These are phyloP conservation scores for Nomada ruficornis DNA, from an alignment of 2,888 invertebrate species.

Conservation along the genomic window DNA sequence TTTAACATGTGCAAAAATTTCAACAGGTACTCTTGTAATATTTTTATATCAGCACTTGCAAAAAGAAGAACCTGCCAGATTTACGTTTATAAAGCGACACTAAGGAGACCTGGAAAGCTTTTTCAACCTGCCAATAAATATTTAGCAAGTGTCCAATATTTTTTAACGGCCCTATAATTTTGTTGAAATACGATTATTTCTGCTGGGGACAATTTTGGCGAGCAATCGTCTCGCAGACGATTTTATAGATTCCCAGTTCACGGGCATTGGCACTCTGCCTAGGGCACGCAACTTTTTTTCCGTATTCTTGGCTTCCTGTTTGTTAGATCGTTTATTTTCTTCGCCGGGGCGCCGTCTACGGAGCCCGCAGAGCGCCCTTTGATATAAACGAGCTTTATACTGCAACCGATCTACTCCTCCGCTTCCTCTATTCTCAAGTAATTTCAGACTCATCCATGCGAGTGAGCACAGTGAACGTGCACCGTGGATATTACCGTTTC, in stretches of 20 bases:
- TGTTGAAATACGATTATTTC: neutral
- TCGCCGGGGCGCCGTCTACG: conserved; percentile 48
- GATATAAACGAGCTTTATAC: conserved; percentile 39
- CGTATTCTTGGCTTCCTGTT: conserved; percentile 55
- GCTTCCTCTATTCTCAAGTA: conserved; percentile 2
- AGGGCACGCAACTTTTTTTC: conserved; percentile 43
- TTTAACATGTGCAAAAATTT: too few species aligned
- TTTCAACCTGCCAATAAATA: too few species aligned
- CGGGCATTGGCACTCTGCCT: conserved; percentile 43
- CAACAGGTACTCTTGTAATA: too few species aligned
- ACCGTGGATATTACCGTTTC: neutral
- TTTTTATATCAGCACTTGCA: too few species aligned
- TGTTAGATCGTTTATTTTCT: conserved; percentile 56
- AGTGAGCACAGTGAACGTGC: neutral
- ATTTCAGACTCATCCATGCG: conserved; percentile 3
- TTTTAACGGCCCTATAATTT: neutral
- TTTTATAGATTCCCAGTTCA: conserved; percentile 28
- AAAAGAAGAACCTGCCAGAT: too few species aligned
- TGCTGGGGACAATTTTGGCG: conserved; percentile 24
- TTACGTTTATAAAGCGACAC: too few species aligned
- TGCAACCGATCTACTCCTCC: conserved; percentile 27
- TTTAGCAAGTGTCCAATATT: too few species aligned
- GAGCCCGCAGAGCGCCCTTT: conserved; percentile 39
- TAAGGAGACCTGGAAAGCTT: too few species aligned
- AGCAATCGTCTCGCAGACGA: conserved; percentile 24